Conservation (phyloP, 2,888 invertebrate genomes). For the Acanthosoma haemorrhoidale region DNA sequence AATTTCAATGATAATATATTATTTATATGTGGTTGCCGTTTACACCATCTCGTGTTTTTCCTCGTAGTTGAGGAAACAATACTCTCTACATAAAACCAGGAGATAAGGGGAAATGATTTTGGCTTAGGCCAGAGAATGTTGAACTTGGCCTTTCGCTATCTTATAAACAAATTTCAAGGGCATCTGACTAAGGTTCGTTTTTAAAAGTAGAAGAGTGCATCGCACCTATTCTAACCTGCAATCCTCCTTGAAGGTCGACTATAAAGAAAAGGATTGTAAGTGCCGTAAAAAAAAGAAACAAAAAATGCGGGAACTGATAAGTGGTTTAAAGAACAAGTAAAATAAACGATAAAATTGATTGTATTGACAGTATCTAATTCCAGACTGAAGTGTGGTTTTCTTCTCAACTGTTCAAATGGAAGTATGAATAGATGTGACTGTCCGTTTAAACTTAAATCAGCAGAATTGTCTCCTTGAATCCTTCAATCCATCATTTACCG, state of each 20-base stretch:
- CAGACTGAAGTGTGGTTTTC: not conserved
- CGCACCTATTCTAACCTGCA: not conserved
- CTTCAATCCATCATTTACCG: too few species aligned
- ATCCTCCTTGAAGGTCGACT: not conserved
- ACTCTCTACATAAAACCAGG: too few species aligned
- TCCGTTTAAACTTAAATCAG: too few species aligned
- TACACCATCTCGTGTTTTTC: not conserved
- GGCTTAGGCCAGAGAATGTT: not conserved
- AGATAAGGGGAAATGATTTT: not conserved
- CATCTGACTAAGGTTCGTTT: not conserved
- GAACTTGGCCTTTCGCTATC: slow-evolving; percentile 1
- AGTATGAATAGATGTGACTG: too few species aligned
- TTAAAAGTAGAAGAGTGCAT: not conserved
- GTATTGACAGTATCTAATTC: too few species aligned
- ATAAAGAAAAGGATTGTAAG: too few species aligned
- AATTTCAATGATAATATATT: not conserved
- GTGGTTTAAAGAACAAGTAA: too few species aligned
- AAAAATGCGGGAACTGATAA: not conserved
- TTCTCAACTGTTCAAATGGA: not conserved
- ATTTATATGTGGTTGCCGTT: not conserved
- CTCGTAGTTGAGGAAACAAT: not conserved
- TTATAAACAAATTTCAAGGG: not conserved
- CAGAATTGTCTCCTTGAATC: too few species aligned
- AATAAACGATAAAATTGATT: too few species aligned
- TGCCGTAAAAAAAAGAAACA: not conserved